Evolutionary conservation across 1,140 invertebrate genomes (phyloP).

Genomic region (Nymphalis io): DNA sequence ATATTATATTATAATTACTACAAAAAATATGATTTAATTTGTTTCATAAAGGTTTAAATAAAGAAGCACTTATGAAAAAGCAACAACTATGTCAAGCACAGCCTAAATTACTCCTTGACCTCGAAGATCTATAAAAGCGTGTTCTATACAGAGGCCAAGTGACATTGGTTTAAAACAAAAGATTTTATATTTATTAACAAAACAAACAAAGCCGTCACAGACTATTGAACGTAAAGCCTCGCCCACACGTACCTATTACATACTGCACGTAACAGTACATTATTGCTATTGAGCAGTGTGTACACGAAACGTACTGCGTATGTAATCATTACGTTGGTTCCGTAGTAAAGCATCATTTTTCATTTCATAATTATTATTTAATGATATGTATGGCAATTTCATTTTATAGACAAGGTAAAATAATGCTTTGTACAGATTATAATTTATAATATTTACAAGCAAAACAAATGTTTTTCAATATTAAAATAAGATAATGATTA

Average conservation of each 20-base stretch:
- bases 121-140: not conserved
- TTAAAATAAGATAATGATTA: too few species aligned
- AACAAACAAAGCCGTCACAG: slow-evolving; percentile 22
- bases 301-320: slow-evolving; percentile 18
- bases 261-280: slow-evolving; percentile 30
- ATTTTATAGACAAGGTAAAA: not conserved
- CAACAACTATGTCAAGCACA: not conserved
- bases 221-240: slow-evolving; percentile 21
- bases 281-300: slow-evolving; percentile 29
- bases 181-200: slow-evolving; percentile 7
- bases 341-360: not conserved
- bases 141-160: not conserved
- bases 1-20: too few species aligned
- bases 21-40: too few species aligned
- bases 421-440: too few species aligned
- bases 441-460: too few species aligned
- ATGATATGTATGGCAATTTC: not conserved
- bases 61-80: too few species aligned
- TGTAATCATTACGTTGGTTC: slow-evolving; percentile 12
- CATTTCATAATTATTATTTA: not conserved
- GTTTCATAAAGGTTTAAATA: too few species aligned
- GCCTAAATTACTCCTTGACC: not conserved
- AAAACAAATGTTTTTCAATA: not conserved
- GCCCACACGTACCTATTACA: slow-evolving; percentile 28
- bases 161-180: slow-evolving; percentile 2